Conservation (phyloP, 1,140 invertebrate species). For the Hydropsyche tenuis region DNA sequence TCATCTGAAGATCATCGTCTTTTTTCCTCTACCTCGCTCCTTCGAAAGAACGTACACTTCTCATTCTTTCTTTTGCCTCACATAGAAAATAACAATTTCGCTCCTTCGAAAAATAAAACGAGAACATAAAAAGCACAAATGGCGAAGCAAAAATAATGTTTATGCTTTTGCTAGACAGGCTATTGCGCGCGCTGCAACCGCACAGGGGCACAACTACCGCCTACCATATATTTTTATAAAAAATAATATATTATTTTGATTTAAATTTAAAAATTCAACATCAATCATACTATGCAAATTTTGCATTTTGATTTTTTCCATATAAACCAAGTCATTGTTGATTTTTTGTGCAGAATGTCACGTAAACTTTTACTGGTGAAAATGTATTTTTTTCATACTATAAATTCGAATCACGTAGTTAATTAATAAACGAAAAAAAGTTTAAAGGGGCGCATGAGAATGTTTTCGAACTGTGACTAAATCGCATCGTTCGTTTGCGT, state of each 20-base stretch:
- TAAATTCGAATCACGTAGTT: conserved; percentile 19
- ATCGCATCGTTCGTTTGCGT: conserved; percentile 1
- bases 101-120: conserved; percentile 44
- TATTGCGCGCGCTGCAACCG: conserved; percentile 21
- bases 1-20: conserved; percentile 4
- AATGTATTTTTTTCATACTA: too few relatives aligned
- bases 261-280: too few relatives aligned
- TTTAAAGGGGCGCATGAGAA: conserved; percentile 12
- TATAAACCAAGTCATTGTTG: too few relatives aligned
- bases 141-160: conserved; percentile 46
- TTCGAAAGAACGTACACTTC: neutral
- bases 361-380: too few relatives aligned
- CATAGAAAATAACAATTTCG: conserved; percentile 46
- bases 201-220: conserved; percentile 3
- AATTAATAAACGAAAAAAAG: neutral
- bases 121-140: conserved; percentile 45
- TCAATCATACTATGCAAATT: too few relatives aligned
- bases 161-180: conserved; percentile 42
- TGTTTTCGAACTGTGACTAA: conserved; percentile 12
- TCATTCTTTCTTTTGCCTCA: neutral
- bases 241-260: too few relatives aligned
- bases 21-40: neutral
- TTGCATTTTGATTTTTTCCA: too few relatives aligned
- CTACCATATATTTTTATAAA: too few relatives aligned
- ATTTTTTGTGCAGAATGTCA: too few relatives aligned